Conservation (phyloP, 1,140 invertebrate genomes). For the Batillaria attramentaria region DNA sequence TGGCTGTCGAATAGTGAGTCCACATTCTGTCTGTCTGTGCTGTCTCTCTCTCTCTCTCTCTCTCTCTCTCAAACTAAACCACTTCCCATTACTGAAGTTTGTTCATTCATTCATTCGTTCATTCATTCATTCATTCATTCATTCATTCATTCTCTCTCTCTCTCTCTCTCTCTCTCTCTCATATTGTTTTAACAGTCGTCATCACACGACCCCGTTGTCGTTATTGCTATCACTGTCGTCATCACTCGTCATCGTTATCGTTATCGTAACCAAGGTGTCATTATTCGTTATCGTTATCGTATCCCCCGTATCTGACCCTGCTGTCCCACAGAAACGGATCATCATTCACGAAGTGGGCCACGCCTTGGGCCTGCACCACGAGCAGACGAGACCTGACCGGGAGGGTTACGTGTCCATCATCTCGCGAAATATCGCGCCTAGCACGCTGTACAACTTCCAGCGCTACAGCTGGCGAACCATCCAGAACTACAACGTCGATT, state of each 20-base stretch:
- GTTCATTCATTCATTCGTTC: too few relatives aligned
- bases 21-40: too few relatives aligned
- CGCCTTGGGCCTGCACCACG: slow-evolving; percentile 77
- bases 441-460: slow-evolving; percentile 93
- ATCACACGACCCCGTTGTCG: too few relatives aligned
- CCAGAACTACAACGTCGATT: slow-evolving; percentile 90
- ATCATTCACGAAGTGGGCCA: slow-evolving; percentile 60
- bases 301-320: neutral
- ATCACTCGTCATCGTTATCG: slow-evolving; percentile 5
- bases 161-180: neutral
- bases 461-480: slow-evolving; percentile 94
- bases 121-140: too few relatives aligned
- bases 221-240: slow-evolving; percentile 10
- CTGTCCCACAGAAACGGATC: slow-evolving; percentile 49
- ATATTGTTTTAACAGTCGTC: too few relatives aligned
- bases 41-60: too few relatives aligned
- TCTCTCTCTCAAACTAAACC: too few relatives aligned
- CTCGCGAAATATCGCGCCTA: slow-evolving; percentile 55
- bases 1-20: slow-evolving; percentile 54
- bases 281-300: slow-evolving; percentile 10
- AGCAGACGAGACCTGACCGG: slow-evolving; percentile 70
- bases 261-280: neutral
- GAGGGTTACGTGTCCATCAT: slow-evolving; percentile 67
- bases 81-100: neutral
- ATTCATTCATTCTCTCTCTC: too few relatives aligned